Evolutionary conservation across 2,797 vertebrate genomes (phyloP), one percentile per base, ranked within the genome.

Genomic region (Melanogrammus aeglefinus): DNA sequence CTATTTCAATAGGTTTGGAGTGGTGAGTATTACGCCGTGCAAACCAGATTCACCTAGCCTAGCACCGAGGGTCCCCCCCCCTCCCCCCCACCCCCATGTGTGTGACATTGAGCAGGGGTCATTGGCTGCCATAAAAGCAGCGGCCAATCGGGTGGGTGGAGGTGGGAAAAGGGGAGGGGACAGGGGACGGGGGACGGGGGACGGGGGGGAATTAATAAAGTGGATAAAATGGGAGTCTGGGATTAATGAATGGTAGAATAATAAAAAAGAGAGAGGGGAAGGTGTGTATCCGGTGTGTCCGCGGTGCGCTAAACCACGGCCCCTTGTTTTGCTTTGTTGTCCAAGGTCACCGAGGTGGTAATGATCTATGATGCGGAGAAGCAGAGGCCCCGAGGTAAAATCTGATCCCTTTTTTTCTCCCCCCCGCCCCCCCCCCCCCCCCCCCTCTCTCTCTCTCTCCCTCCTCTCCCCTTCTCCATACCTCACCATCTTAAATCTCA

Each of bases 341-440:
- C 91, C 90, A 94, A 99, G 98, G 98, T 99, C 94, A 99, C 97
- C 87, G 98, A 99, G 95, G 97, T 99, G 93, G 98, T 99, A 93
- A 99, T 99, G 98, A 99, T 99, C 95, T 99, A 99, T 95, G 98
- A 99, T 82, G 97, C 97, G 78, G 98, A 99, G 94, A 99, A 99
- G 93, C 98, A 99, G 96, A 97, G 98, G 96, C 98, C 98, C 94
- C 96, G 98, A 99, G 98, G 98, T 99, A 99, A 99, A 97, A 95
- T 95, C 96, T 96, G 94, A 96, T 95, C 96, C 94, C 86, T 93
- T 94, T 94, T 95, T 90, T 92, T 92, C 75, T 51, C 82, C 84
- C 80, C 84, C 74, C 74, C 57, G 7, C n/a, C 57, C 57, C n/a
- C 31, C 31, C 31, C 1, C 13, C 14, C 13, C 44, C 47, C 47